Evolutionary conservation across 1,140 invertebrate species (phyloP), one percentile per base, ranked within the genome.

Genomic region (Bathynomus jamesi): DNA sequence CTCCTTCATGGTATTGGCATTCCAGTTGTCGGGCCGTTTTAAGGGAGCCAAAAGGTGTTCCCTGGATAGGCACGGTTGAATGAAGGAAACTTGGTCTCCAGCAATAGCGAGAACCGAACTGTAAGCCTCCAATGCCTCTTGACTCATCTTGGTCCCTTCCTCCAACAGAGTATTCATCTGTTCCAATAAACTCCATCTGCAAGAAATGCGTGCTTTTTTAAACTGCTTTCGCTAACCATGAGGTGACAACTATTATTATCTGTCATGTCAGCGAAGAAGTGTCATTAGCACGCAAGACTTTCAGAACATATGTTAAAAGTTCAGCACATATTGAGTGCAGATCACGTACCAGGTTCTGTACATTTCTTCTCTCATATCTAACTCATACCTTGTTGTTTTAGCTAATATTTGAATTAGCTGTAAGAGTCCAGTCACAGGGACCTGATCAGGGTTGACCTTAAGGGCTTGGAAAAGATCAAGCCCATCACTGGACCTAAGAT

Each of bases 171-270:
- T 84, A 72, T 80, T 81, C 46, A 85, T 81, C 67, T 85, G 82
- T 72, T 86, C 83, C 17, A 89, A 80, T 40, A 88, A 78, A 75
- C 81, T 86, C 11, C 84, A 85, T 32, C 83, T 82, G 61, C 82
- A 40, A 64, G 29, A 65, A 62, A 67, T 17, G 40, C 0, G 67
- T 25, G 29, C 29, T 8, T 46, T 61, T 29, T 24, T 28, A 62
- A 77, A n/a, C n/a, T 25, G 13, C 29, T 28, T 21, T 29, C 64
- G 32, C 0, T 17, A 65, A 46, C 4, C 10, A n/a, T 7, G 40
- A 46, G 40, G n/a, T 10, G 40, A 11, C 40, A 46, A n/a, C 40
- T 11, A 46, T 46, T n/a, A 11, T 46, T n/a, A 46, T 46, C 40
- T 46, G 10, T 46, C 40, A 46, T n/a, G n/a, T n/a, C n/a, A n/a